Evolutionary conservation across 1,140 invertebrate species (phyloP).

Genomic region (Bombus pyrosoma): DNA sequence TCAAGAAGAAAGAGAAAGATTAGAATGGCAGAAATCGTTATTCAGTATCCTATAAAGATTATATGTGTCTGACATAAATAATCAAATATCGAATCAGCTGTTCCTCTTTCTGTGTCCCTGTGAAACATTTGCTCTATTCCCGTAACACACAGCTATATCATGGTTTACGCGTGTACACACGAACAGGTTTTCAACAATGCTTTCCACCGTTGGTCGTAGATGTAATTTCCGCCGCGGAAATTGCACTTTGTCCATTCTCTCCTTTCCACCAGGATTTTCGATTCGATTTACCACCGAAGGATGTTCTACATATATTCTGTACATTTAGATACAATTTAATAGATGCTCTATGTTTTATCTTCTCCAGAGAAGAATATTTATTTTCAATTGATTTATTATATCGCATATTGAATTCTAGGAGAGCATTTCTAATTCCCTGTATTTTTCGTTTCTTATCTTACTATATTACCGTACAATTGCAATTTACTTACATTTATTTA

Average conservation of each 20-base stretch:
- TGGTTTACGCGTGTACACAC: constrained; percentile 3
- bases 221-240: constrained; percentile 55
- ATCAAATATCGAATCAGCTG: neutral
- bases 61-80: constrained; percentile 6
- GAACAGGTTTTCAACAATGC: constrained; percentile 19
- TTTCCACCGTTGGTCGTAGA: constrained; percentile 32
- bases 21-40: too few species aligned
- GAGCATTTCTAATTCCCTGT: neutral
- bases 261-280: constrained; percentile 32
- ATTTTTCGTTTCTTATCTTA: neutral
- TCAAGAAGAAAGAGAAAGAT: too few species aligned
- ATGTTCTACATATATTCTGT: constrained; percentile 6
- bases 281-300: constrained; percentile 24
- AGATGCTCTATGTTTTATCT: too few species aligned
- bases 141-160: neutral
- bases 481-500: too few species aligned
- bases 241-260: constrained; percentile 32
- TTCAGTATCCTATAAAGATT: too few species aligned
- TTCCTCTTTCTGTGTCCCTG: neutral
- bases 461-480: too few species aligned
- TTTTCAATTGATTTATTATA: neutral
- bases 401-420: neutral
- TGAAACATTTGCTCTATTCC: constrained; percentile 7
- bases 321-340: neutral
- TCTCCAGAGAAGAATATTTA: neutral